phyloP scores from a whole-genome alignment of 2,888 invertebrate species.

The Plebejus anna region DNA sequence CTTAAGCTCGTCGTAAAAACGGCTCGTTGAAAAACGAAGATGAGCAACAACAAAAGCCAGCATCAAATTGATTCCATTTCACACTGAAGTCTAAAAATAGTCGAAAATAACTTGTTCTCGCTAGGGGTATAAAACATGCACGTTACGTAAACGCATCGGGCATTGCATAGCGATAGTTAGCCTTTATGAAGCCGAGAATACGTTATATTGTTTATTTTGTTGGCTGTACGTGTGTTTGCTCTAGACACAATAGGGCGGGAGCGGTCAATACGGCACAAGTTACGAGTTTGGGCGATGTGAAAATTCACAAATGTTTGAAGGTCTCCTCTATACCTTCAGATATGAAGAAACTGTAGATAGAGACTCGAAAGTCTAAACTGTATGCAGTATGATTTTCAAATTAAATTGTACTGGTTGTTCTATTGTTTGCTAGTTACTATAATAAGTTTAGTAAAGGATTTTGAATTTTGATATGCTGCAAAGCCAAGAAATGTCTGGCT shows the following conservation, averaged over 20 bases:
- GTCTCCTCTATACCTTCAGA: too few species aligned
- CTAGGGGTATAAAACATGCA: slow-evolving; percentile 28
- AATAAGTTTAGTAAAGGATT: too few species aligned
- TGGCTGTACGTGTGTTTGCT: slow-evolving; percentile 34
- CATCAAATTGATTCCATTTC: neutral
- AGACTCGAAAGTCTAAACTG: too few species aligned
- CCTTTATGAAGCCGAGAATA: slow-evolving; percentile 32
- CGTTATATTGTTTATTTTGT: slow-evolving; percentile 35
- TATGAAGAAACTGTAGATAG: too few species aligned
- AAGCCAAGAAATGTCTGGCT: too few species aligned
- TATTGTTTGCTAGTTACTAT: too few species aligned
- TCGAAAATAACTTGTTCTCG: slow-evolving; percentile 28
- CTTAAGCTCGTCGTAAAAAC: too few species aligned
- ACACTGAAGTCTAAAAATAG: slow-evolving; percentile 24
- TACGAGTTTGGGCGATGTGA: slow-evolving; percentile 22
- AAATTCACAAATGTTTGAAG: neutral
- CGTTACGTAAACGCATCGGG: slow-evolving; percentile 22
- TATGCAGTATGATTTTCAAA: too few species aligned
- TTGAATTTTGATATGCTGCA: too few species aligned
- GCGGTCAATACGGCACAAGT: slow-evolving; percentile 30
- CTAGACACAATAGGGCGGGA: slow-evolving; percentile 35
- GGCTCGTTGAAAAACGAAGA: neutral
- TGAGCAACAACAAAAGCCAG: slow-evolving; percentile 8
- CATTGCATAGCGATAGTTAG: slow-evolving; percentile 17
- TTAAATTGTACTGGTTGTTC: too few species aligned